Conservation (phyloP, 2,888 invertebrate genomes). For the Kryphioiulus occultus region DNA sequence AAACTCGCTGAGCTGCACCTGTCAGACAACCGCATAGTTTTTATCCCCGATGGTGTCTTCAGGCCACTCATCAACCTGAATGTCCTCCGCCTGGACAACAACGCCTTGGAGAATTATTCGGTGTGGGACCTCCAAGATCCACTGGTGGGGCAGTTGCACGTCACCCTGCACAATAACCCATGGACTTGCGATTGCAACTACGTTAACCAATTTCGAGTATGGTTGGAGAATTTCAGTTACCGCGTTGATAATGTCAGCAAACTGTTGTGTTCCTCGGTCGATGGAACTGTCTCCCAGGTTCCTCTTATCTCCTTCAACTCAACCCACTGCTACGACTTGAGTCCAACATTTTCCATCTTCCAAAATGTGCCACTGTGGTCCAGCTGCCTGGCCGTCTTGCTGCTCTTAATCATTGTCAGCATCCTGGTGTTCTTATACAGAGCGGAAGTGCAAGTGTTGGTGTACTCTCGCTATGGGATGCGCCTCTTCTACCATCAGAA, state of each 20-base stretch:
- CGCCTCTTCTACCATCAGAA: constrained; percentile 50
- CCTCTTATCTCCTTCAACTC: constrained; percentile 24
- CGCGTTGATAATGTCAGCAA: constrained; percentile 67
- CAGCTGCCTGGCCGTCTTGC: not conserved
- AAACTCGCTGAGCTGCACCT: not conserved
- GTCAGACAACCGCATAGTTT: not conserved
- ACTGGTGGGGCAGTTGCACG: too few species aligned
- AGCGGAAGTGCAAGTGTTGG: constrained; percentile 52
- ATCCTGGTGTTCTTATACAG: constrained; percentile 52
- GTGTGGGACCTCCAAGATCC: constrained; percentile 36
- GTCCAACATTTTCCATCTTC: not conserved
- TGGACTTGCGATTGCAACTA: constrained; percentile 50
- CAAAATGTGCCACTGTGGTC: not conserved
- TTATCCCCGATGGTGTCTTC: not conserved
- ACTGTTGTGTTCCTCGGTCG: not conserved
- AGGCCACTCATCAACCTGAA: not conserved
- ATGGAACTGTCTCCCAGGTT: not conserved
- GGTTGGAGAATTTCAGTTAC: constrained; percentile 73
- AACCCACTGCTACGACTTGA: constrained; percentile 7
- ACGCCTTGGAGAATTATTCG: not conserved
- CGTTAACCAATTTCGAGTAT: constrained; percentile 75
- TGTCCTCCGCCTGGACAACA: not conserved
- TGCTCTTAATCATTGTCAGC: not conserved
- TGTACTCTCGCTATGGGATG: constrained; percentile 49
- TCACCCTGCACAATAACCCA: constrained; percentile 37